Base-by-base conservation (phyloP, 2,113 vertebrate genomes). In the Typhlomys cinereus region DNA sequence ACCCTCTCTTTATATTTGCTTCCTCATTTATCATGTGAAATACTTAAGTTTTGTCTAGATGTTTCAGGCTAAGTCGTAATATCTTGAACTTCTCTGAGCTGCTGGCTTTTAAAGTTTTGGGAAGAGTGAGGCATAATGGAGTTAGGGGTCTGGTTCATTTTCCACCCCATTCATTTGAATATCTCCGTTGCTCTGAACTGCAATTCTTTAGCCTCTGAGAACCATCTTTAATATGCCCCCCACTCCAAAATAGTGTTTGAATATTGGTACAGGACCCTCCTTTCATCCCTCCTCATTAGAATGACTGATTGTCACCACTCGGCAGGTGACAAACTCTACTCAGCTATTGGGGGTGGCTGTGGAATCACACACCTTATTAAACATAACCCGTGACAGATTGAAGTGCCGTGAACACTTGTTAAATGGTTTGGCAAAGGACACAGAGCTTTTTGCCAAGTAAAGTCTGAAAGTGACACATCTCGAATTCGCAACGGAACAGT, bases 401-500 rank as follows among this genome's bases (percentile, higher is more conserved):
- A 90, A 92, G 41, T 90, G 79, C 94, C 88, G 50, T 27, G 70
- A 89, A 70, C 44, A 89, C 92, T 89, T 61, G 85, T 85, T 96
- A 94, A 85, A 78, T 85, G 74, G n/a, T 75, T 95, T 96, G 92
- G 94, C 96, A 96, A 88, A 96, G n/a, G 75, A 66, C 82, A 80
- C 52, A 90, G 29, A 54, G 95, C 48, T 81, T 90, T 92, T 92
- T 94, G 93, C 90, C 90, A 95, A 95, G 75, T 44, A 64, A 82
- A 82, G 78, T 90, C 92, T 93, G 48, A 54, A 94, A 96, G 79
- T 31, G 27, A 90, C 41, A 94, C 64, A 86, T 92, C 83, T 95
- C 27, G 79, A 82, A 91, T 79, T 71, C n/a, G 6, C 78, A 75
- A 23, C 20, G 25, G 48, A 80, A 81, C 1, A 86, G 82, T 52